Base-by-base conservation (phyloP, 1,140 invertebrate genomes). In the Brachystomella parvula region DNA sequence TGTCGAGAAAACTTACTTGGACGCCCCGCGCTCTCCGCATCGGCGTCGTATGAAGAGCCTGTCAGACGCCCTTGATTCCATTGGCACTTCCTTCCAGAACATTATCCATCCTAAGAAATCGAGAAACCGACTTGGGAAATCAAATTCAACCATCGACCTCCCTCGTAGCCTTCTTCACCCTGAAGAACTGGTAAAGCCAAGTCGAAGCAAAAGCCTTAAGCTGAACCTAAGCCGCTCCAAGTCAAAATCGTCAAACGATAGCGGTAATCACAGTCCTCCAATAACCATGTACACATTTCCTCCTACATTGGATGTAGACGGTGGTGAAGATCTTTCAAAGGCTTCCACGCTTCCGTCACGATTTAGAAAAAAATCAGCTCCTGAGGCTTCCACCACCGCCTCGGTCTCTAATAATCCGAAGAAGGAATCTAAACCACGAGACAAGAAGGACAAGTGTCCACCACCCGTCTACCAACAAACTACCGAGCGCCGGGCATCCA, bases 31-130 rank as follows among this genome's bases (percentile, higher is more conserved):
- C 17, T 9, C 3, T 35, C 31, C 35, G 19, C 28, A 17, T 12
- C 31, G 9, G 31, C 26, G 35, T 12, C 31, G 35, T 17, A 17
- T 62, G 24, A 44, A 39, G 29, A 65, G 33, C 31, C 24, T 26
- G 17, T 60, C 35, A 30, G 35, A 28, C 19, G 57, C 57, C 19
- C 32, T 32, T 64, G 53, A 56, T 21, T 15, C 32, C 29, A 57
- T 61, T 61, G 33, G 59, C 21, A 19, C 49, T 24, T 53, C 49
- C 49, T 53, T 53, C 24, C 49, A 53, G 15, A 53, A 53, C 49
- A 53, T 53, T 24, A n/a, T 53, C 49, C 49, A 53, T 53, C 49
- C 24, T 6, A 53, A 53, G 49, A 53, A 53, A 53, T 3, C 12
- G 3, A 53, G 21, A 53, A 6, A n/a, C n/a, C n/a, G n/a, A n/a